Conservation (phyloP, 1,140 invertebrate genomes). For the Lasioglossum albipes region DNA sequence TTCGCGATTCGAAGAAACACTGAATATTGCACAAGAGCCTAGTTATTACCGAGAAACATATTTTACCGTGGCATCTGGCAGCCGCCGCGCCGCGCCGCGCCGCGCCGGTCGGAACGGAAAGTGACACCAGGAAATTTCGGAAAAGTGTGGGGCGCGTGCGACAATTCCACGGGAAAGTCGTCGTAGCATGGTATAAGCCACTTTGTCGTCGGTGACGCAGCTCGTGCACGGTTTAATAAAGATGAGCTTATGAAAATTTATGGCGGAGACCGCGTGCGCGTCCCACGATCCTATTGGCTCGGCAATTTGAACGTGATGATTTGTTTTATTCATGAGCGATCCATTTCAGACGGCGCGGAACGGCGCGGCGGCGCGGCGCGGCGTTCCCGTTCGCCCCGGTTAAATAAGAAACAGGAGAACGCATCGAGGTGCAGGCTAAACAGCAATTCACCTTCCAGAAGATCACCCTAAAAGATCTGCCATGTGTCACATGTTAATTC, state of each 20-base stretch:
- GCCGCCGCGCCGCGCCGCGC: too few species aligned
- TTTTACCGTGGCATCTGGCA: too few species aligned
- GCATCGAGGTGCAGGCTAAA: too few species aligned
- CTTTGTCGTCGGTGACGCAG: constrained; percentile 27
- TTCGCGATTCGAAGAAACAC: too few species aligned
- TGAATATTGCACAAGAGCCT: too few species aligned
- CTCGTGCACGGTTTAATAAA: constrained; percentile 48
- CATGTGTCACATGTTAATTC: too few species aligned
- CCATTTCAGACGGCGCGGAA: constrained; percentile 5
- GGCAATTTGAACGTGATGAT: constrained; percentile 46
- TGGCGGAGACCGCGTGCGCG: constrained; percentile 12
- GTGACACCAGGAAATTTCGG: too few species aligned
- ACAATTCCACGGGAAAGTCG: background rate
- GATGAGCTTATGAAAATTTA: constrained; percentile 54
- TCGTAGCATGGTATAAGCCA: constrained; percentile 36
- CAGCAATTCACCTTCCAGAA: too few species aligned
- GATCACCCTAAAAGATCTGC: too few species aligned
- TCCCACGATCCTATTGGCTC: constrained; percentile 28
- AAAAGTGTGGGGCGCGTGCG: background rate
- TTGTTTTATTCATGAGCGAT: constrained; percentile 51
- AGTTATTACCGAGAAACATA: too few species aligned
- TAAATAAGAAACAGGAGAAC: constrained; percentile 1
- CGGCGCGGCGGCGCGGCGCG: background rate
- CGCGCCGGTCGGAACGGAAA: too few species aligned
- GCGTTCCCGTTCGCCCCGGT: background rate